Conservation (phyloP, 2,113 vertebrate genomes). For the Tichodroma muraria region DNA sequence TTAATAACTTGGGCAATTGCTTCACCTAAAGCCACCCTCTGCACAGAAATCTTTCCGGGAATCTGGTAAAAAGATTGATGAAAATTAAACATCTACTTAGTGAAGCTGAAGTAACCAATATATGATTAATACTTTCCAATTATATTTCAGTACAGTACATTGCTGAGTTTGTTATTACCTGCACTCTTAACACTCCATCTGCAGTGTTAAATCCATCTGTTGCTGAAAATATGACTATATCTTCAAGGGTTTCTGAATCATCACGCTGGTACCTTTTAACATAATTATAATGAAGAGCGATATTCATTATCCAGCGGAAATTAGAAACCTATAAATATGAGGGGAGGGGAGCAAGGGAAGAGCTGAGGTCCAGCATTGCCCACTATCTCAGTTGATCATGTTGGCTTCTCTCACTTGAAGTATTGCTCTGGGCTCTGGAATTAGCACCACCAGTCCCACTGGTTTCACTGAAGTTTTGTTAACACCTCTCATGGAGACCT, state of each 20-base stretch:
- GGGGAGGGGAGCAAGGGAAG: not conserved
- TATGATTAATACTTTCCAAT: slow-evolving; percentile 69
- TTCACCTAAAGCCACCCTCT: slow-evolving; percentile 50
- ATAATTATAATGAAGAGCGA: slow-evolving; percentile 57
- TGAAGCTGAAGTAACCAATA: slow-evolving; percentile 66
- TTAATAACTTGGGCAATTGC: slow-evolving; percentile 40
- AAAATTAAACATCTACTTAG: slow-evolving; percentile 68
- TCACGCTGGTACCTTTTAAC: slow-evolving; percentile 84
- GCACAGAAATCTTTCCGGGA: slow-evolving; percentile 55
- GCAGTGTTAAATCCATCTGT: slow-evolving; percentile 84
- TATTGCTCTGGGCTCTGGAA: not conserved
- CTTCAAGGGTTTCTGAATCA: slow-evolving; percentile 83
- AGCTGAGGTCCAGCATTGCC: slow-evolving; percentile 6
- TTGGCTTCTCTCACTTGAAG: not conserved
- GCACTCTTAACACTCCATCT: slow-evolving; percentile 72
- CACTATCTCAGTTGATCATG: not conserved
- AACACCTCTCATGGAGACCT: not conserved
- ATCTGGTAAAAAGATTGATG: slow-evolving; percentile 62
- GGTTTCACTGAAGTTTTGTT: not conserved
- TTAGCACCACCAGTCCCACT: not conserved
- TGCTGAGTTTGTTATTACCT: slow-evolving; percentile 74
- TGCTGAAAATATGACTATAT: slow-evolving; percentile 76
- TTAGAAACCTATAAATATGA: slow-evolving; percentile 60
- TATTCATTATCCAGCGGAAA: slow-evolving; percentile 63
- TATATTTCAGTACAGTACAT: slow-evolving; percentile 67